Base-by-base conservation (phyloP, 2,797 vertebrate genomes). In the Urosaurus nigricauda region DNA sequence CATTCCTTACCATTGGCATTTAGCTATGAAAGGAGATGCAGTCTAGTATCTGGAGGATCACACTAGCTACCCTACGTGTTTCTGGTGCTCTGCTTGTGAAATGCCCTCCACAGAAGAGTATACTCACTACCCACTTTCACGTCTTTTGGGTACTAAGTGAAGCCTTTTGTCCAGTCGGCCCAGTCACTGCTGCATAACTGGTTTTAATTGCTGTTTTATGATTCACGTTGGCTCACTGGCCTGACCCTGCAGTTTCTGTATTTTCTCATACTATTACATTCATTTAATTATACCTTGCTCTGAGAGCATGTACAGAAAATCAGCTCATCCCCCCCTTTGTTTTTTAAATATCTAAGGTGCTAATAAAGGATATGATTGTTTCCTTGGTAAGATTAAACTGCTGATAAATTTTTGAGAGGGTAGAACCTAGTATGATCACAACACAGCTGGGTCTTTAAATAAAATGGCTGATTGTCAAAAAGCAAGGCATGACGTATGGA, bases 391-490 rank as follows among this genome's bases (percentile, higher is more conserved):
- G 56, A 87, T 58, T 79, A 51, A 47, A 83, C 56, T 79, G 84
- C 53, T 85, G 26, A 8, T 32, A 11, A 63, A 71, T n/a, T 80
- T 74, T 79, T 32, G 13, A 63, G 87, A 80, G 40, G 32, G 4
- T 71, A 58, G 9, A 68, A 40, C 14, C 51, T 32, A 29, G 16
- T 40, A 32, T 37, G 35, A 16, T 58, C n/a, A 65, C 24, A 68
- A 65, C 37, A 74, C 81, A 79, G 68, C 77, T 87, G 86, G 37
- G 26, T 40, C 37, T 87, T 60, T 14, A 43, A 80, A 87, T 53
- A 71, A 87, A 85, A 75, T 90, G 89, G 12, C 8, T 75, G 4
- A 80, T 73, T 84, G 79, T 87, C 40, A 63, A 79, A 77, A 40
- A 68, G 35, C 37, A 79, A 74, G 17, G 53, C 47, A 40, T 65